Evolutionary conservation across 2,888 invertebrate species (phyloP).

Genomic region (Coelopa pilipes): DNA sequence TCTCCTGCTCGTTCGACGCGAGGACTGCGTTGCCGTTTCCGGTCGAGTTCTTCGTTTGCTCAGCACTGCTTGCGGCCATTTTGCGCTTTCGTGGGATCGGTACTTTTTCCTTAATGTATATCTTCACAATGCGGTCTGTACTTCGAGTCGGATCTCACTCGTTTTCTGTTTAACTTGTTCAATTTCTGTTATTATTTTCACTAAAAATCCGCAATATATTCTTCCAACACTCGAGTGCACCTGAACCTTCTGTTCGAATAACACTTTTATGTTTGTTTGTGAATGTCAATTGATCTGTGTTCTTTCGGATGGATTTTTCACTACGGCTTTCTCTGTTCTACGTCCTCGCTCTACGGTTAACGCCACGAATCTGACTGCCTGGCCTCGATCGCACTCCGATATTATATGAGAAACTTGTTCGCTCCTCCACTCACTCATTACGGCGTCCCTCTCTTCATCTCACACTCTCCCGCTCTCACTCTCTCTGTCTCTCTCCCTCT

Average conservation of each 20-base stretch:
- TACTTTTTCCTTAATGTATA: constrained; percentile 18
- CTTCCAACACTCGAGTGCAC: neutral
- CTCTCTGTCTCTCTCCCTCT: too few relatives aligned
- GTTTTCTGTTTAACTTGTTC: constrained; percentile 40
- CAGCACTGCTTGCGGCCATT: constrained; percentile 46
- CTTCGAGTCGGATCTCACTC: constrained; percentile 14
- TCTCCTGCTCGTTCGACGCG: constrained; percentile 42
- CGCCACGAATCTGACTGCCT: constrained; percentile 56
- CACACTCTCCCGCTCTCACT: too few relatives aligned
- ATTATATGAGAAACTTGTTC: constrained; percentile 52
- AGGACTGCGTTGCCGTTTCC: constrained; percentile 49
- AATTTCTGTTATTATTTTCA: too few relatives aligned
- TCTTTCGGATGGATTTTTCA: constrained; percentile 1
- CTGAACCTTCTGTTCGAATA: constrained; percentile 2
- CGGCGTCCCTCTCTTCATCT: too few relatives aligned
- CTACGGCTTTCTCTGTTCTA: constrained; percentile 17
- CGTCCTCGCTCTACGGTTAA: constrained; percentile 50
- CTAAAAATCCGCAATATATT: constrained; percentile 24
- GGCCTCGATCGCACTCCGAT: constrained; percentile 52
- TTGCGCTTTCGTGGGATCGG: constrained; percentile 30
- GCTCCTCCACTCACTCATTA: neutral
- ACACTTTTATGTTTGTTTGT: constrained; percentile 30
- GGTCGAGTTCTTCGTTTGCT: constrained; percentile 52
- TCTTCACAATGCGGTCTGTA: constrained; percentile 15
- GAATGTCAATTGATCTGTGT: constrained; percentile 15